Evolutionary conservation across 2,888 invertebrate genomes (phyloP), one percentile per base, ranked within the genome.

Genomic region (Falcaria lacertinaria): DNA sequence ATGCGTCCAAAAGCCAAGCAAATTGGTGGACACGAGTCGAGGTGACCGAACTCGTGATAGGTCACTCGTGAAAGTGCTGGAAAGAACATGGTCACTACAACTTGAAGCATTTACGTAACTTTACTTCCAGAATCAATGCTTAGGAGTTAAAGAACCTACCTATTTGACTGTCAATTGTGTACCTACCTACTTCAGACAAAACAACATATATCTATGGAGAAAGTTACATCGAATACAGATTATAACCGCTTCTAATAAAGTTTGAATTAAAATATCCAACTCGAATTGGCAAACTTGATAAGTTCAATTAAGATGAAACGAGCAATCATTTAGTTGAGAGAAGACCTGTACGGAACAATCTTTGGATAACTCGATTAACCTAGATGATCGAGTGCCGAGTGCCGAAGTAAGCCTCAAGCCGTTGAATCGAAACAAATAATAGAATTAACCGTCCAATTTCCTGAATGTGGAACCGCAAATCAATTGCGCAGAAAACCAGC

Each of bases 11-110:
- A 55, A 48, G 43, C 41, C 44, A 50, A 45, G 50, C 56, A 57
- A 67, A 67, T 68, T 54, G 60, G 45, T 43, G 51, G 56, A 49
- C 54, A 49, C 60, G 54, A 45, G 49, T 52, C 51, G 42, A 54
- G 60, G 60, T 69, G 70, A 63, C 67, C 66, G 59, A 38, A 45
- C 57, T 75, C 80, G 80, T 80, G 77, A 80, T 76, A 76, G 80
- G 80, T 81, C 76, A 73, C 17, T 45, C 63, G 80, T 71, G 83
- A 83, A 83, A 83, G 80, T 77, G 55, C 36, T 48, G 46, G 52
- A 43, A 50, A 56, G 57, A 57, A 57, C 48, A 49, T 60, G 49
- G 57, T 51, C 47, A 52, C 53, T 43, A 41, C 51, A 35, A 47
- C 47, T 47, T 46, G 17, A 11, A 22, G n/a, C 34, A 15, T 40